Conservation (phyloP, 2,888 invertebrate genomes). For the Abscondita cerata region DNA sequence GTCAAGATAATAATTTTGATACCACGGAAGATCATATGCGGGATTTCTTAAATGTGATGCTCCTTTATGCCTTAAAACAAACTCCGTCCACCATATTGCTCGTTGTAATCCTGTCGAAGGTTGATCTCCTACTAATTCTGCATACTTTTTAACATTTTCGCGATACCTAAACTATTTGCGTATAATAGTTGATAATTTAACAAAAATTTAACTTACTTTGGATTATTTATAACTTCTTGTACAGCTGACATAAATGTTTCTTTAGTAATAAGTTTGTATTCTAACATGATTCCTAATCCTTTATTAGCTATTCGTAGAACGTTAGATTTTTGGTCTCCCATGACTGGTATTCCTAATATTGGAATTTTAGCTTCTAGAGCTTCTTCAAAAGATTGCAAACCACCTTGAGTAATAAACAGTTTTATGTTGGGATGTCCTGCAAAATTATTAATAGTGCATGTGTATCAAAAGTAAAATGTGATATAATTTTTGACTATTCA, state of each 20-base stretch:
- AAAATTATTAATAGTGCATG: too few relatives aligned
- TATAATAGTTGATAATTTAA: not conserved
- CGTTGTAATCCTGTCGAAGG: conserved; percentile 43
- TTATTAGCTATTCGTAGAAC: conserved; percentile 35
- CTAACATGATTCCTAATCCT: conserved; percentile 50
- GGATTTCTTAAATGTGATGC: conserved; percentile 40
- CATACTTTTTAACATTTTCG: conserved; percentile 30
- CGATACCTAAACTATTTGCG: conserved; percentile 39
- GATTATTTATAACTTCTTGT: conserved; percentile 26
- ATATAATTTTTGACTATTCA: too few relatives aligned
- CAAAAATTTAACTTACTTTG: conserved; percentile 20
- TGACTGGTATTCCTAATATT: conserved; percentile 56
- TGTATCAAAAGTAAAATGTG: too few relatives aligned
- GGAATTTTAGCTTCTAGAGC: conserved; percentile 57
- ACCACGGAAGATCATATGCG: conserved; percentile 32
- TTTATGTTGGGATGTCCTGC: conserved; percentile 57
- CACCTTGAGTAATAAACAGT: conserved; percentile 60
- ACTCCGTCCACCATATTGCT: conserved; percentile 50
- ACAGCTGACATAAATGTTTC: conserved; percentile 48
- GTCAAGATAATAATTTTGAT: conserved; percentile 43
- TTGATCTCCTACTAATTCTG: conserved; percentile 40
- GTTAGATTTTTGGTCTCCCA: conserved; percentile 57
- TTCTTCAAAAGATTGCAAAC: conserved; percentile 59
- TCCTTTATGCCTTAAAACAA: conserved; percentile 45
- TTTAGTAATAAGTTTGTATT: conserved; percentile 48